These are phyloP conservation scores for Venturia canescens DNA, from an alignment of 1,140 invertebrate genomes.

Conservation along the genomic window DNA sequence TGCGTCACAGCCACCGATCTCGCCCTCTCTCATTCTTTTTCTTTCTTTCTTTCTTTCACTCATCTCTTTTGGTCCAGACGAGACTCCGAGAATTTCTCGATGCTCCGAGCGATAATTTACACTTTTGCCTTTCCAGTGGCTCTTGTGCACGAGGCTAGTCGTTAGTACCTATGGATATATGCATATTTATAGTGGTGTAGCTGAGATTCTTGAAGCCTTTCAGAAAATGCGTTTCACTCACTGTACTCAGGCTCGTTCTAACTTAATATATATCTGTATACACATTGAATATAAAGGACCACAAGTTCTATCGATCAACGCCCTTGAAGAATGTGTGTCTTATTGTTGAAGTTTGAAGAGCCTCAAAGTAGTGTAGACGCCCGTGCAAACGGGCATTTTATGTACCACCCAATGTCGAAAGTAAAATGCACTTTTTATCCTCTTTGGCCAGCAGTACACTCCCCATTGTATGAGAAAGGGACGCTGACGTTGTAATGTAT, in stretches of 20 bases:
- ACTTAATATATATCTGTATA: not conserved
- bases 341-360: slow-evolving; percentile 36
- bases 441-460: not conserved
- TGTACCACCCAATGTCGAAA: slow-evolving; percentile 15
- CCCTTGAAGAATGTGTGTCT: slow-evolving; percentile 43
- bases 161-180: slow-evolving; percentile 4
- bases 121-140: slow-evolving; percentile 46
- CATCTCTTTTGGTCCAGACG: slow-evolving; percentile 29
- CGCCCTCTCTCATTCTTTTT: not conserved
- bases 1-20: slow-evolving; percentile 13
- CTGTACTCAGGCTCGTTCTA: not conserved
- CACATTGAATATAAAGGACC: not conserved
- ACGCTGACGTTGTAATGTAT: slow-evolving; percentile 22
- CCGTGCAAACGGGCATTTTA: slow-evolving; percentile 17
- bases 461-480: slow-evolving; percentile 3
- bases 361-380: slow-evolving; percentile 25
- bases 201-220: slow-evolving; percentile 12
- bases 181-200: not conserved
- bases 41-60: slow-evolving; percentile 53
- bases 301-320: slow-evolving; percentile 37
- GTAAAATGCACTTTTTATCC: slow-evolving; percentile 34
- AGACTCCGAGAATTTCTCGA: slow-evolving; percentile 60
- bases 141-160: slow-evolving; percentile 25
- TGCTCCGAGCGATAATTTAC: slow-evolving; percentile 58
- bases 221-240: slow-evolving; percentile 39